phyloP scores from a whole-genome alignment of 2,113 vertebrate genomes.

The Uropsilus gracilis region DNA sequence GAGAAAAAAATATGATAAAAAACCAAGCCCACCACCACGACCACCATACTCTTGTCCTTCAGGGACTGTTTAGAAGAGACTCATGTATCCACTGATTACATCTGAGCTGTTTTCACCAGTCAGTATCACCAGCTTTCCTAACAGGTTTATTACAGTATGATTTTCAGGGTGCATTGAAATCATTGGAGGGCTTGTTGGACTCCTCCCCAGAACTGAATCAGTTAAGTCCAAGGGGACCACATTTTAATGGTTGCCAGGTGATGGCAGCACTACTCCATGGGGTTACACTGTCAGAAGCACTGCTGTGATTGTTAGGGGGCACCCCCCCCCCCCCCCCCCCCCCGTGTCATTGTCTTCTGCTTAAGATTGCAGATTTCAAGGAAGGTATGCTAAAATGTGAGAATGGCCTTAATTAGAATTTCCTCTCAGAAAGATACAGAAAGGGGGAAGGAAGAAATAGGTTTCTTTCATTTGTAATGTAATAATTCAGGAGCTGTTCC shows the following conservation, averaged over 20 bases:
- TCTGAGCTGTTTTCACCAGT: neutral
- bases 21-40: neutral
- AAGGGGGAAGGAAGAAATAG: no score
- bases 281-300: neutral
- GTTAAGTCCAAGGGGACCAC: neutral
- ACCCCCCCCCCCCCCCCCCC: no score
- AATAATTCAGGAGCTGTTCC: no score
- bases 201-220: fast-evolving
- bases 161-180: neutral
- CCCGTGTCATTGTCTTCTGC: no score
- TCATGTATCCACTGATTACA: neutral
- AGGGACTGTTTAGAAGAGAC: neutral
- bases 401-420: no score
- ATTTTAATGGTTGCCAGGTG: neutral
- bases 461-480: no score
- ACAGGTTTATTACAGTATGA: neutral
- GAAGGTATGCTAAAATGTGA: no score
- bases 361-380: no score
- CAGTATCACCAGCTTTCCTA: neutral
- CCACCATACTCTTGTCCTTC: neutral
- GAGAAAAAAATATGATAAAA: neutral
- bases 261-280: no score
- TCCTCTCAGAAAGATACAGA: no score
- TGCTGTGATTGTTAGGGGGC: no score
- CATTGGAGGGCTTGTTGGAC: neutral